Base-by-base conservation (phyloP, 2,797 vertebrate genomes). In the Sebastes vulpes region DNA sequence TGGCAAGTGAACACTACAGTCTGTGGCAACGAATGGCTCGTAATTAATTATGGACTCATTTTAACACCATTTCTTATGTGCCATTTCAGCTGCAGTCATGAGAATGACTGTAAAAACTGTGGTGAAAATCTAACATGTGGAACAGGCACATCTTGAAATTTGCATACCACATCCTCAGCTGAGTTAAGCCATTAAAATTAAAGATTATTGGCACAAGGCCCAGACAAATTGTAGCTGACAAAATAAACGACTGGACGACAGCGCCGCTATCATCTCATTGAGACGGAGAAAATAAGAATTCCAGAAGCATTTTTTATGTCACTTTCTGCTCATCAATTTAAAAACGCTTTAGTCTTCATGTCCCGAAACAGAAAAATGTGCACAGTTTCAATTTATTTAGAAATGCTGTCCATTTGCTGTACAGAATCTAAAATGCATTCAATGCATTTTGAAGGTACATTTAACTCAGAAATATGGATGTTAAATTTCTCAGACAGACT, bases 391-490 rank as follows among this genome's bases (percentile, higher is more conserved):
- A 9, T 65, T 71, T 12, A 57, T 71, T 72, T 59, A n/a, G 29
- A 84, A 74, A 72, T 38, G 42, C 11, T 42, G 63, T 60, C 46
- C 29, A 54, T 81, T 65, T 42, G 54, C 25, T 66, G 52, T 35
- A 72, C 42, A 66, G 56, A 75, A 65, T 56, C 20, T 52, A 20
- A 72, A 84, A 74, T 52, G n/a, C 29, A 69, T 71, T 52, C 4
- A 10, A 48, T 65, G n/a, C 25, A 14, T 71, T 79, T 57, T 81
- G 35, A 82, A 81, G 65, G 28, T 58, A 58, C 28, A 69, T 75
- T 86, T 70, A 80, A 81, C 61, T 58, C 29, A 31, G 72, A 48
- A 81, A 76, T 80, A 72, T 79, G 58, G 59, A 82, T 85, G 72
- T 83, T 74, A 57, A 31, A 67, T 82, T 72, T 79, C 32, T 87